Percentiles rank a stretch among this genome's conserved stretches.
Conservation (phyloP, 2,797 vertebrate species). For the Peromyscus aztecus region DNA sequence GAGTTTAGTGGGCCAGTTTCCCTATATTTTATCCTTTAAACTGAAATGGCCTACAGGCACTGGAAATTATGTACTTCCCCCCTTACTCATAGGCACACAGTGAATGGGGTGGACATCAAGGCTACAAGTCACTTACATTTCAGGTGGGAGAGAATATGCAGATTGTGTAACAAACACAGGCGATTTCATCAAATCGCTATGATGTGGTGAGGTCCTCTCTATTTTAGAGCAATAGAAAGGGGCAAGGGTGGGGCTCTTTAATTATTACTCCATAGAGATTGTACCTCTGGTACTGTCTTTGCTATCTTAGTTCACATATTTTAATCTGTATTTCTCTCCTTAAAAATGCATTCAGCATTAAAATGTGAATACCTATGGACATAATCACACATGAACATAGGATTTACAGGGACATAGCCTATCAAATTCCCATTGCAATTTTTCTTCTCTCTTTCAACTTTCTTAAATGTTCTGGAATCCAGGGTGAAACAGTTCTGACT, state of each 20-base stretch:
- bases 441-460: not conserved
- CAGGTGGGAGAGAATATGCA: not conserved
- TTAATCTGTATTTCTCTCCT: not conserved
- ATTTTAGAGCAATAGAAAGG: not conserved
- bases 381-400: not conserved
- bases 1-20: not conserved
- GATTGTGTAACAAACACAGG: not conserved
- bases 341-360: not conserved
- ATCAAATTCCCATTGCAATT: not conserved
- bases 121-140: not conserved
- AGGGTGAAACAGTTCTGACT: constrained; percentile 27
- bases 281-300: not conserved
- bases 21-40: not conserved
- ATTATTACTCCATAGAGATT: not conserved
- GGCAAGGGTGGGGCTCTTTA: not conserved
- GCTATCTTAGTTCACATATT: not conserved
- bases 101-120: not conserved
- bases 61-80: not conserved
- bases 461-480: constrained; percentile 9
- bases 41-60: not conserved
- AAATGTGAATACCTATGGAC: not conserved
- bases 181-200: not conserved
- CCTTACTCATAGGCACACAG: not conserved
- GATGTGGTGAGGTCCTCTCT: not conserved
- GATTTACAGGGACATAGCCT: not conserved